phyloP scores from a whole-genome alignment of 2,113 vertebrate genomes.

The Himantopus leucocephalus region DNA sequence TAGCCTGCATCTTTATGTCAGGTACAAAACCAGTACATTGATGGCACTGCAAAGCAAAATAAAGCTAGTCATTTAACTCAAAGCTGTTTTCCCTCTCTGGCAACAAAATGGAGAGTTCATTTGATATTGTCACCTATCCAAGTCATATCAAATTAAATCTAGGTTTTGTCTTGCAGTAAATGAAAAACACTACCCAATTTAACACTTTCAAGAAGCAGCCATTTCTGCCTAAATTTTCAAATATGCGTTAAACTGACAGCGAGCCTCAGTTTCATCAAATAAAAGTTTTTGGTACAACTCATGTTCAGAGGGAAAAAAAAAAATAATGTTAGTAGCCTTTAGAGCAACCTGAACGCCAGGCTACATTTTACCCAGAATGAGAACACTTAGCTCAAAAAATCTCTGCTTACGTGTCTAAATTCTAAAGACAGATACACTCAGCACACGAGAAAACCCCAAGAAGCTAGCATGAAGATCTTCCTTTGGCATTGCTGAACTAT shows the following conservation, averaged over 20 bases:
- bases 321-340: background rate
- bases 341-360: background rate
- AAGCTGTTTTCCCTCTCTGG: background rate
- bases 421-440: background rate
- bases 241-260: background rate
- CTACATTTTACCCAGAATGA: background rate
- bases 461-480: background rate
- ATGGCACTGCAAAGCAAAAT: background rate
- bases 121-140: background rate
- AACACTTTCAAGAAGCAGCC: background rate
- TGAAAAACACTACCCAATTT: background rate
- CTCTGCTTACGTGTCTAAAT: background rate
- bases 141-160: background rate
- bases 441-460: background rate
- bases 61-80: background rate
- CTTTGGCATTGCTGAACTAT: background rate
- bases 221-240: background rate
- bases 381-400: background rate
- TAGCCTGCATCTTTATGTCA: background rate
- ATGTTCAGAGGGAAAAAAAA: background rate
- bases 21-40: background rate
- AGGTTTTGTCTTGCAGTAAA: background rate
- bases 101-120: background rate
- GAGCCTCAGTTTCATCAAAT: background rate
- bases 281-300: background rate